Conservation (phyloP, 1,140 invertebrate genomes). For the Nixonia krombeini region DNA sequence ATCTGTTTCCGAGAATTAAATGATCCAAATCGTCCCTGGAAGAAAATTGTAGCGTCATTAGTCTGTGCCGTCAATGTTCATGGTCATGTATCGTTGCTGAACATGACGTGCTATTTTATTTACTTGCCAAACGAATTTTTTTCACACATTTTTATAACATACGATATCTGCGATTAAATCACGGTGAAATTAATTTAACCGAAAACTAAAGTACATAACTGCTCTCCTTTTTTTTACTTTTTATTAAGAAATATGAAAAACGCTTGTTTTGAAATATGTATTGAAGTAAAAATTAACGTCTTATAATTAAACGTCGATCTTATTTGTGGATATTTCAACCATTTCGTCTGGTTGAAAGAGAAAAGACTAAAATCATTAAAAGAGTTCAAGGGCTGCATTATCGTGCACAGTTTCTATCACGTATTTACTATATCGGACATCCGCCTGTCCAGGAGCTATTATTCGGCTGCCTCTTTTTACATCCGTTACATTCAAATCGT, state of each 20-base stretch:
- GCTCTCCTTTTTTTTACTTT: background rate
- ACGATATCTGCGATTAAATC: background rate
- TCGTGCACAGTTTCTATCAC: slow-evolving; percentile 28
- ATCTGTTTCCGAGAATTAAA: slow-evolving; percentile 13
- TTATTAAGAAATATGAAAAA: background rate
- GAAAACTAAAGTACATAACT: too few species aligned
- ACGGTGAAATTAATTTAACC: too few species aligned
- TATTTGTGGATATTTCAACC: too few species aligned
- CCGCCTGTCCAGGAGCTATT: slow-evolving; percentile 28
- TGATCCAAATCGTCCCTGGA: slow-evolving; percentile 27
- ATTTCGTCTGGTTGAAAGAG: too few species aligned
- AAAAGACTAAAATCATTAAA: slow-evolving; percentile 10
- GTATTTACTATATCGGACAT: slow-evolving; percentile 33
- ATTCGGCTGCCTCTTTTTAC: slow-evolving; percentile 27
- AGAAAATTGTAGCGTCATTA: slow-evolving; percentile 38
- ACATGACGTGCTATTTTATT: background rate
- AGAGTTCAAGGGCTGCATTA: slow-evolving; percentile 38
- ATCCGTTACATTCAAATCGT: slow-evolving; percentile 31
- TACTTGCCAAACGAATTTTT: background rate
- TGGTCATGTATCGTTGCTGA: slow-evolving; percentile 35
- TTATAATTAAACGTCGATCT: too few species aligned
- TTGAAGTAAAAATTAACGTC: too few species aligned
- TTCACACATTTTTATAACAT: background rate
- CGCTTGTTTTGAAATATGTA: too few species aligned
- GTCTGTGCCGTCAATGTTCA: slow-evolving; percentile 29